These are phyloP conservation scores for Oscheius sp. DNA, from an alignment of 2,888 invertebrate species.

Conservation along the genomic window DNA sequence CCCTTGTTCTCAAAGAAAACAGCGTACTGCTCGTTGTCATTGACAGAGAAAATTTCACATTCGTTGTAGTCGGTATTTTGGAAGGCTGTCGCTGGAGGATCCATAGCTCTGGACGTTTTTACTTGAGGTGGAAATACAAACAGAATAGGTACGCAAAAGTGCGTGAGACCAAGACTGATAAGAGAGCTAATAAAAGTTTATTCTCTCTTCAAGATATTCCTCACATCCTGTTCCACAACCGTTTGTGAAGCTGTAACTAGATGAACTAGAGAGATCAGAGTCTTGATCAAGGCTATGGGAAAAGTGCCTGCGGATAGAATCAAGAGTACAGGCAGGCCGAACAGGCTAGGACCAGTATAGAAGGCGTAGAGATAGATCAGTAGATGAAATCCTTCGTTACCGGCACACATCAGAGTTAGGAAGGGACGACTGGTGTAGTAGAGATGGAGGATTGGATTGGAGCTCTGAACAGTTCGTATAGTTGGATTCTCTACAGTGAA, in stretches of 20 bases:
- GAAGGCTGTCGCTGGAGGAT: conserved; percentile 1
- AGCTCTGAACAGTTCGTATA: conserved; percentile 75
- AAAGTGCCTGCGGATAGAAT: conserved; percentile 78
- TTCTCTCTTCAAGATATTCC: conserved; percentile 11
- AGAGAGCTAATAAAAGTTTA: conserved; percentile 12
- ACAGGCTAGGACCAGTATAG: conserved; percentile 80
- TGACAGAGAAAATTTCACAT: conserved; percentile 9
- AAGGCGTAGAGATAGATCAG: conserved; percentile 91
- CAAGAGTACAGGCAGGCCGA: conserved; percentile 56
- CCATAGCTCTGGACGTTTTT: neutral
- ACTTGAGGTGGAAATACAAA: neutral
- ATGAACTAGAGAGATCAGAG: conserved; percentile 88
- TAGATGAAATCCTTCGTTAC: conserved; percentile 95
- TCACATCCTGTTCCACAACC: conserved; percentile 47
- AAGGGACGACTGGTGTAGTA: conserved; percentile 87
- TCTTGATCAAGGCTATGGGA: conserved; percentile 89
- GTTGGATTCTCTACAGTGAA: too few species aligned
- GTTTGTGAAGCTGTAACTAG: conserved; percentile 82
- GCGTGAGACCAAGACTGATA: neutral
- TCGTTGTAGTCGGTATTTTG: conserved; percentile 14
- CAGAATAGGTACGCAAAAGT: conserved; percentile 1
- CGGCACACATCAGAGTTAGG: conserved; percentile 93
- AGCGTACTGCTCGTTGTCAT: conserved; percentile 8
- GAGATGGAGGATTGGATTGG: conserved; percentile 89
- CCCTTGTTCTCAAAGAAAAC: conserved; percentile 14